A percentile compares a stretch with the other conserved stretches of the same genome.
Evolutionary conservation across 2,888 invertebrate genomes (phyloP).

Genomic region (Amblyjoppa fuscipennis): DNA sequence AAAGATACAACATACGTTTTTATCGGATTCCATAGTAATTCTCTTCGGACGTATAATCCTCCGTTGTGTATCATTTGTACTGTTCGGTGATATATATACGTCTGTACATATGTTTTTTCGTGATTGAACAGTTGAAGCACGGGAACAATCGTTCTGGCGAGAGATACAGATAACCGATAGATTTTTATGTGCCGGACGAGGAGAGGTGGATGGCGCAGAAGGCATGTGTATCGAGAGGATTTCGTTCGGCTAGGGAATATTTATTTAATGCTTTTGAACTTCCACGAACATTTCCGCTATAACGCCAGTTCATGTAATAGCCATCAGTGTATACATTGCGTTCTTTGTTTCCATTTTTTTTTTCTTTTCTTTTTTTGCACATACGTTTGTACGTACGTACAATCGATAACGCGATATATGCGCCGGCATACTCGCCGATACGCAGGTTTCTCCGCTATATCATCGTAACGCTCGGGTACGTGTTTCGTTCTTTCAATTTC

Average conservation of each 20-base stretch:
- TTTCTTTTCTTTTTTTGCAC: neutral
- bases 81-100: neutral
- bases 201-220: neutral
- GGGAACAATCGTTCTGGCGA: neutral
- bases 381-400: conserved; percentile 16
- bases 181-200: neutral
- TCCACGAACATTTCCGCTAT: conserved; percentile 1
- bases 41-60: conserved; percentile 15
- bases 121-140: neutral
- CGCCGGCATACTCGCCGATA: conserved; percentile 5
- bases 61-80: neutral
- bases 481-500: conserved; percentile 64
- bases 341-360: neutral
- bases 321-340: conserved; percentile 12
- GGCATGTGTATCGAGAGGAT: conserved; percentile 9
- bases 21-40: conserved; percentile 12
- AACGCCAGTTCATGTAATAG: conserved; percentile 23
- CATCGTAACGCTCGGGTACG: conserved; percentile 54
- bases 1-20: neutral
- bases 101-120: neutral
- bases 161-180: neutral
- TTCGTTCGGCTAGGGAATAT: conserved; percentile 9
- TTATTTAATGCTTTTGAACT: conserved; percentile 25
- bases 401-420: conserved; percentile 38
- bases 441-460: conserved; percentile 60